Percentiles rank a stretch among this genome's conserved stretches.
phyloP scores from a whole-genome alignment of 2,888 invertebrate genomes.

The Muschampia plurimacula region DNA sequence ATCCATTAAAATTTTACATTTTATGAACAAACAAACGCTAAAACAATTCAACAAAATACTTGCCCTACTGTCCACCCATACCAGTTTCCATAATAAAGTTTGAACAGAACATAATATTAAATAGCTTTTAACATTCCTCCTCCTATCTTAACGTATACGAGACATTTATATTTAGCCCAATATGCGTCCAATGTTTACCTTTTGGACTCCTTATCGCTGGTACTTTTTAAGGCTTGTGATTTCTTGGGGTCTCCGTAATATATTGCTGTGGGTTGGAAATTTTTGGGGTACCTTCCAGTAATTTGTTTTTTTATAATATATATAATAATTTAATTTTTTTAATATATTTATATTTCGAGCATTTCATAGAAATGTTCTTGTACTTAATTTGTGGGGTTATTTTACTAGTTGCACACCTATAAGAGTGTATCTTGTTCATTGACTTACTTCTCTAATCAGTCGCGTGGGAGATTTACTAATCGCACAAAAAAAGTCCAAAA shows the following conservation, averaged over 20 bases:
- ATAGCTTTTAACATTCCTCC: constrained; percentile 85
- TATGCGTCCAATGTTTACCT: constrained; percentile 84
- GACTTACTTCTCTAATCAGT: too few species aligned
- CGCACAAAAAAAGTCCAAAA: too few species aligned
- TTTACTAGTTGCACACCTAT: too few species aligned
- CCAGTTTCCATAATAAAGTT: constrained; percentile 73
- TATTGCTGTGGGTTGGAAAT: constrained; percentile 18
- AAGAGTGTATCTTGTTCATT: too few species aligned
- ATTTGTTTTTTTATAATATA: neutral
- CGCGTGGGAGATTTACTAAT: too few species aligned
- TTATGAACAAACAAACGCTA: neutral
- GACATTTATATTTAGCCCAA: constrained; percentile 84
- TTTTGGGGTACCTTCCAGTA: constrained; percentile 18
- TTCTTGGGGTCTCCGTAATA: constrained; percentile 58
- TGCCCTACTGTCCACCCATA: constrained; percentile 41
- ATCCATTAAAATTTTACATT: neutral
- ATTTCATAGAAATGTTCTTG: too few species aligned
- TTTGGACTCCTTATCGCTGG: constrained; percentile 73
- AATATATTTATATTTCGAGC: neutral
- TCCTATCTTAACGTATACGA: constrained; percentile 76
- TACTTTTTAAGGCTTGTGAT: constrained; percentile 59
- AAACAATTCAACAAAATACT: neutral
- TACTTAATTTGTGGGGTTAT: too few species aligned
- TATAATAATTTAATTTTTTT: too few species aligned
- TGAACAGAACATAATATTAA: constrained; percentile 86